These are phyloP conservation scores for Frieseomelitta varia DNA, from an alignment of 1,140 invertebrate genomes.

Conservation along the genomic window DNA sequence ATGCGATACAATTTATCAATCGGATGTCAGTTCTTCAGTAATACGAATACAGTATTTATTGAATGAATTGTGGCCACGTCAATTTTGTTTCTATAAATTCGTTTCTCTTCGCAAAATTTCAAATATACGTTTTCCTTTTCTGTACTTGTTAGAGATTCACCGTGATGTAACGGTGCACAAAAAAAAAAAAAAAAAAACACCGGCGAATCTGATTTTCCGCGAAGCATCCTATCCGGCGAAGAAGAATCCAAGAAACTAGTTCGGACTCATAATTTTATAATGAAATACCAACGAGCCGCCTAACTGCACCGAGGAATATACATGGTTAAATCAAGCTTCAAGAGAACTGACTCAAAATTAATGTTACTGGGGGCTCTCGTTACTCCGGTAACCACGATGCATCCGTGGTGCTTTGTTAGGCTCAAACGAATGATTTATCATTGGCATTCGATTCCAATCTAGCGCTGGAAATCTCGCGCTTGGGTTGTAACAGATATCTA, in stretches of 20 bases:
- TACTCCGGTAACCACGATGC: neutral
- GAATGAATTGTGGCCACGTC: too few species aligned
- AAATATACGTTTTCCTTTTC: neutral
- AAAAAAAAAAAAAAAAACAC: too few species aligned
- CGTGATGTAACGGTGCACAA: too few species aligned
- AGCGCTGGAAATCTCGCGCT: neutral
- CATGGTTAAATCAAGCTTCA: constrained; percentile 38
- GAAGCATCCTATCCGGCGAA: too few species aligned
- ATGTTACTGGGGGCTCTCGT: constrained; percentile 19
- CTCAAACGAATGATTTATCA: constrained; percentile 58
- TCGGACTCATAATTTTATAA: constrained; percentile 34
- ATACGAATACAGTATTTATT: neutral
- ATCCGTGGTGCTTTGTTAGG: neutral
- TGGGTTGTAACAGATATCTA: neutral
- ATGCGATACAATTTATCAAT: neutral
- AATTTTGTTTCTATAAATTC: neutral
- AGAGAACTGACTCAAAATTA: constrained; percentile 31
- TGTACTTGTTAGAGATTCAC: neutral
- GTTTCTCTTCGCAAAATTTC: neutral
- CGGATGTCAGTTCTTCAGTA: constrained; percentile 1
- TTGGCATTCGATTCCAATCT: constrained; percentile 3
- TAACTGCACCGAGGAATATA: constrained; percentile 28
- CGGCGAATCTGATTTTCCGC: too few species aligned
- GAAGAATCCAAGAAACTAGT: neutral
- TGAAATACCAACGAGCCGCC: neutral